These are phyloP conservation scores for Acromyrmex charruanus DNA, from an alignment of 1,140 invertebrate genomes.

Conservation along the genomic window DNA sequence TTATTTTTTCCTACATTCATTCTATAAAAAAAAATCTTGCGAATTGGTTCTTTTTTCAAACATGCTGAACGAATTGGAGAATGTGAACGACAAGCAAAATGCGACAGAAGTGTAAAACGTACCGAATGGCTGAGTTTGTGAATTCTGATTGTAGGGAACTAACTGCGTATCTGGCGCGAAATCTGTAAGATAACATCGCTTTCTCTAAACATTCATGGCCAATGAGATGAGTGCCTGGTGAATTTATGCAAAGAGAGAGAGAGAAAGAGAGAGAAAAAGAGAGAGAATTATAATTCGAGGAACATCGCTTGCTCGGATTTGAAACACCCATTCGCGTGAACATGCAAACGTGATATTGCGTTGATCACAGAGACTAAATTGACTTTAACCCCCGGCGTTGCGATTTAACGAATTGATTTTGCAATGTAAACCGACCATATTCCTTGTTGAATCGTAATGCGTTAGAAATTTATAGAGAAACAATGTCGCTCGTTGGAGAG, in stretches of 20 bases:
- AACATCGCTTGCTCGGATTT: constrained; percentile 60
- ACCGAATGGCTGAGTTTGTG: constrained; percentile 78
- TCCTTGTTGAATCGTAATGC: background rate
- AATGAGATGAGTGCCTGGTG: constrained; percentile 44
- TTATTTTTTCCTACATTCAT: background rate
- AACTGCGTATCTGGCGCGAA: constrained; percentile 71
- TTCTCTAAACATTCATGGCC: constrained; percentile 55
- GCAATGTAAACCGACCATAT: background rate
- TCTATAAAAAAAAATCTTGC: background rate
- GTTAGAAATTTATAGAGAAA: constrained; percentile 22
- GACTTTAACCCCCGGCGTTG: constrained; percentile 48
- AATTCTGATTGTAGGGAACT: constrained; percentile 77
- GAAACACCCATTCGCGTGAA: constrained; percentile 68
- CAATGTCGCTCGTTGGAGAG: background rate
- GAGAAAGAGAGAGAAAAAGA: background rate
- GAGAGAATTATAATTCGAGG: constrained; percentile 11
- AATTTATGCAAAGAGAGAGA: constrained; percentile 15
- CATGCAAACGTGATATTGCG: constrained; percentile 59
- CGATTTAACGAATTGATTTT: background rate
- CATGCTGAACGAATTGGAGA: constrained; percentile 1
- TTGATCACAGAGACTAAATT: constrained; percentile 29
- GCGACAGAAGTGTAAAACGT: constrained; percentile 48
- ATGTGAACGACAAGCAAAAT: constrained; percentile 25
- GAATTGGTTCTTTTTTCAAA: constrained; percentile 1
- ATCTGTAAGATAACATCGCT: constrained; percentile 67